Base-by-base conservation (phyloP, 2,888 invertebrate genomes). In the Dusona sp. region DNA sequence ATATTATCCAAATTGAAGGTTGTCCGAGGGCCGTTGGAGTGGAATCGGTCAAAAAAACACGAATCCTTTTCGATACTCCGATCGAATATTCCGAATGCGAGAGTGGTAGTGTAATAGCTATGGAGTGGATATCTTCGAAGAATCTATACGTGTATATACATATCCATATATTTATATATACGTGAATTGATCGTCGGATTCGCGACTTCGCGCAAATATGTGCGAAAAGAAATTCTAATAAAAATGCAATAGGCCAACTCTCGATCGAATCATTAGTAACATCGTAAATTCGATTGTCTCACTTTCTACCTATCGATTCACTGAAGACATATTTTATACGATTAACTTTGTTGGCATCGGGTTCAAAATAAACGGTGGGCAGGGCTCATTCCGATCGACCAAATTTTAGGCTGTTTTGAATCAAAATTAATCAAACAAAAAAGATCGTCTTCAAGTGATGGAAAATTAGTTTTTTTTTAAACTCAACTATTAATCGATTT, bases 1-100 rank as follows among this genome's bases (percentile, higher is more conserved):
- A 85, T 87, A 87, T 87, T 85, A 88, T 88, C 84, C 86, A 83
- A 88, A 88, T 85, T 85, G 86, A 84, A 84, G 79, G 57, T 83
- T 86, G 83, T 79, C 85, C 74, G 65, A 67, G 64, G 73, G 42
- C 33, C 54, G 67, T n/a, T 61, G 72, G 77, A 77, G 84, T 45
- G 79, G 82, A 45, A 73, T 84, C 83, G 84, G 73, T 74, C 57
- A 79, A 83, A 86, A 86, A 87, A 82, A 72, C 65, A 74, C 83
- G 65, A 61, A 79, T 65, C 75, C 19, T 57, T 72, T 84, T 77
- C 61, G 57, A 54, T 54, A 64, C 51, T 11, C 6, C 61, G 73
- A 77, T 72, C 78, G 78, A 65, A 78, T 73, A 79, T 73, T 83
- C 78, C 64, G 73, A 45, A 83, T 73, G 65, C 54, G 33, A 77